Conservation (phyloP, 1,140 invertebrate genomes). For the Drosophila biarmipes region DNA sequence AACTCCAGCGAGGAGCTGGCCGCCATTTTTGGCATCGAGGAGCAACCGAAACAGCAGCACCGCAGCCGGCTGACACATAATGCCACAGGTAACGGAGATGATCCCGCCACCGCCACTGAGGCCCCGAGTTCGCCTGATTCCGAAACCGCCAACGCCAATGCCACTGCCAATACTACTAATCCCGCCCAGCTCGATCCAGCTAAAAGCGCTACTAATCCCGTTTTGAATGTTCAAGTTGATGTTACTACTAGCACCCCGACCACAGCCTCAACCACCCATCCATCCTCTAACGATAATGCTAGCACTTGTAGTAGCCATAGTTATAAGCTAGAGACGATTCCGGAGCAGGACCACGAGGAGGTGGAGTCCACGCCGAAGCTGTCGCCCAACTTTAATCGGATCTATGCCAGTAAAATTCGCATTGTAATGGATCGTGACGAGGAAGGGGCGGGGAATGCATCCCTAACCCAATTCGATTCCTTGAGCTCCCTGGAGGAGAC, state of each 20-base stretch:
- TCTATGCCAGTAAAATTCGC: constrained; percentile 74
- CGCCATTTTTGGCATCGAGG: constrained; percentile 86
- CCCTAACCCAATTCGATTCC: constrained; percentile 64
- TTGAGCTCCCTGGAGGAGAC: constrained; percentile 77
- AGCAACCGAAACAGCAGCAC: constrained; percentile 48
- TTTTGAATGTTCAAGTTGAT: constrained; percentile 64
- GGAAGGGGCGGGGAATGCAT: background rate
- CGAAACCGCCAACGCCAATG: constrained; percentile 15
- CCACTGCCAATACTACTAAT: constrained; percentile 58
- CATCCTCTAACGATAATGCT: constrained; percentile 60
- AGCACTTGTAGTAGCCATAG: constrained; percentile 74
- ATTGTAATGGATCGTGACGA: constrained; percentile 62
- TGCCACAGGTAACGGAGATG: constrained; percentile 71
- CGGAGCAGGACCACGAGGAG: constrained; percentile 59
- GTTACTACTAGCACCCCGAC: constrained; percentile 53
- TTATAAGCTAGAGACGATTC: constrained; percentile 81
- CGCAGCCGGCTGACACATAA: constrained; percentile 21
- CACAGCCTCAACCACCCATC: constrained; percentile 24
- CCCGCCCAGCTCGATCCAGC: constrained; percentile 53
- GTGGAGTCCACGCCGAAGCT: constrained; percentile 47
- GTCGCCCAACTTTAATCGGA: constrained; percentile 78
- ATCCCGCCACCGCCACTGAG: constrained; percentile 20
- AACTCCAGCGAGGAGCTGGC: constrained; percentile 87
- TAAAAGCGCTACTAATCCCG: constrained; percentile 69
- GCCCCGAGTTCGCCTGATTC: constrained; percentile 19